phyloP scores from a whole-genome alignment of 2,113 vertebrate genomes.

The Phaetusa simplex region DNA sequence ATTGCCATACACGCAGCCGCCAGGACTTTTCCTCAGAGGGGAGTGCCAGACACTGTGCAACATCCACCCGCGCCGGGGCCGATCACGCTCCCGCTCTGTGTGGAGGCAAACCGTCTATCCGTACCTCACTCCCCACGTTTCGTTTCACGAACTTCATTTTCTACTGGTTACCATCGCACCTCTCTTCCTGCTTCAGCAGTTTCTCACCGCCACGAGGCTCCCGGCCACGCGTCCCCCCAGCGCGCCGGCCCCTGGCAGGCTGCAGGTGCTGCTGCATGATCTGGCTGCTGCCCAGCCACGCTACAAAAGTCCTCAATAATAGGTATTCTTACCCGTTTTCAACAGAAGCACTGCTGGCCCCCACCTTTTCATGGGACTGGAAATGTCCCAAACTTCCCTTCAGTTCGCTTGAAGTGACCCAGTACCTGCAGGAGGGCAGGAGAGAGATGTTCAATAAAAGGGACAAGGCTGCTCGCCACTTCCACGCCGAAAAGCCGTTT shows the following conservation, averaged over 20 bases:
- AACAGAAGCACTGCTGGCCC: not conserved
- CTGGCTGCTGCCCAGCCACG: not conserved
- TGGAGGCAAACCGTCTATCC: not conserved
- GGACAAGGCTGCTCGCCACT: too few relatives aligned
- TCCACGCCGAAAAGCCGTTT: not conserved
- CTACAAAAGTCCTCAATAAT: not conserved
- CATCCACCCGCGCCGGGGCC: fast-evolving
- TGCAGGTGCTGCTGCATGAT: not conserved
- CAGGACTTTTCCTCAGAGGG: not conserved
- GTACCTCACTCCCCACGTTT: fast-evolving
- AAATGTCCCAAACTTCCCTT: not conserved
- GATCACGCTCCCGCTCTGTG: fast-evolving
- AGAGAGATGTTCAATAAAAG: not conserved
- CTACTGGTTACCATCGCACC: not conserved
- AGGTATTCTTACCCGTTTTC: not conserved
- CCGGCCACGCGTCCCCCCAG: fast-evolving
- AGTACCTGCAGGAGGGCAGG: not conserved
- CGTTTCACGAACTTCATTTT: not conserved
- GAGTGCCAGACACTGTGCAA: not conserved
- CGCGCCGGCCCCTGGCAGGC: not conserved
- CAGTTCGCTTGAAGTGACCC: not conserved
- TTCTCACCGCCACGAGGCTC: not conserved
- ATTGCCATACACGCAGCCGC: fast-evolving
- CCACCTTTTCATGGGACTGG: not conserved
- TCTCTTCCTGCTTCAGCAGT: not conserved